phyloP scores from a whole-genome alignment of 2,888 invertebrate genomes.

The Pteria penguin region DNA sequence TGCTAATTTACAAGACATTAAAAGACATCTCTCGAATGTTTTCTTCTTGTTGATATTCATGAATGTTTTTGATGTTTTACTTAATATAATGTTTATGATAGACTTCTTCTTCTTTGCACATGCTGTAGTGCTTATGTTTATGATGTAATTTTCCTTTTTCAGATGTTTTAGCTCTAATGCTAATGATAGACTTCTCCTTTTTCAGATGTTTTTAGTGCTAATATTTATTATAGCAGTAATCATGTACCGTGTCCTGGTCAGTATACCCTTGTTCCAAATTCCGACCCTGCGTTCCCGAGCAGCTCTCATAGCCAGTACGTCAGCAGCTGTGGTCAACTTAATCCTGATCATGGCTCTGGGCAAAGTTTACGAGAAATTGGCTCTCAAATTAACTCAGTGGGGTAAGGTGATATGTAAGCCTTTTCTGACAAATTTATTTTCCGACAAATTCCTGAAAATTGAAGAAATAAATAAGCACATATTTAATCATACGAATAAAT shows the following conservation, averaged over 20 bases:
- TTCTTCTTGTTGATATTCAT: too few relatives aligned
- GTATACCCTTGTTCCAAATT: slow-evolving; percentile 82
- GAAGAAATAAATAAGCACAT: background rate
- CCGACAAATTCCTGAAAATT: background rate
- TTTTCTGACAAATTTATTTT: background rate
- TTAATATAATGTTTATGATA: too few relatives aligned
- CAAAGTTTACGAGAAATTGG: slow-evolving; percentile 82
- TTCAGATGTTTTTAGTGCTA: slow-evolving; percentile 82
- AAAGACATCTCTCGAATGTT: too few relatives aligned
- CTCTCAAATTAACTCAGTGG: slow-evolving; percentile 82
- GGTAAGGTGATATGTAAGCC: slow-evolving; percentile 77
- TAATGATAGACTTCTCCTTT: slow-evolving; percentile 30
- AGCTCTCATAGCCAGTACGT: slow-evolving; percentile 81
- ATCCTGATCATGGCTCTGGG: slow-evolving; percentile 83
- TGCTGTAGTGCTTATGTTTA: too few relatives aligned
- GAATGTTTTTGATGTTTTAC: too few relatives aligned
- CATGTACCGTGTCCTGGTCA: slow-evolving; percentile 82
- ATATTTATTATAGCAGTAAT: slow-evolving; percentile 83
- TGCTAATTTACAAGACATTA: too few relatives aligned
- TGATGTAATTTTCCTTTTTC: too few relatives aligned
- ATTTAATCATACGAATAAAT: background rate
- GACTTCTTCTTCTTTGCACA: too few relatives aligned
- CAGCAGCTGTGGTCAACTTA: slow-evolving; percentile 83
- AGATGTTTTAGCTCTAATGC: background rate
- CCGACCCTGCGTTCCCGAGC: slow-evolving; percentile 79